Evolutionary conservation across 2,113 vertebrate species (phyloP), one percentile per base, ranked within the genome.

Genomic region (Glareola pratincola): DNA sequence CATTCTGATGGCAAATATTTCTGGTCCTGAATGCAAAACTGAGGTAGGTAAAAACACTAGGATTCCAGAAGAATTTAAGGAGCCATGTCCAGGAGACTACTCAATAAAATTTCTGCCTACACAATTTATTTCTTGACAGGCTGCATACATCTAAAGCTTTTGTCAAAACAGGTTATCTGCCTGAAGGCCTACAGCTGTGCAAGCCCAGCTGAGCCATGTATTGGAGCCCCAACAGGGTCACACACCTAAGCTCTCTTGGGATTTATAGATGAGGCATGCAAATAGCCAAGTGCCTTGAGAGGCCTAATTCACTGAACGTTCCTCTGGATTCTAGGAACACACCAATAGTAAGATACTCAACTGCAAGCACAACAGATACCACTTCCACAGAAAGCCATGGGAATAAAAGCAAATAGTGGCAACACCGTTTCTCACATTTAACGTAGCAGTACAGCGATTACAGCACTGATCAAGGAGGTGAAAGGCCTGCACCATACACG

Each of bases 371-470:
- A 71, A n/a, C 14, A n/a, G 47, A 5, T n/a, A 45, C 3, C n/a
- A 59, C 47, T 63, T 78, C 39, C 64, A 77, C 9, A 59, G 29
- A 79, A 92, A 56, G 22, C n/a, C 53, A 43, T 7, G 16, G 50
- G 50, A 92, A 79, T 59, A 88, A 76, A 85, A 71, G 63, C 54
- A 76, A 74, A 57, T 9, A 41, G 24, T 14, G 29, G 50, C 59
- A 77, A 69, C 2, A 4, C 29, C 3, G 2, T 34, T 85, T 77
- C 59, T 84, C 5, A 10, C 54, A 59, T 54, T 66, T 73, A 77
- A 92, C 1, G 1, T 1, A 62, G 29, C 63, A 43, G 32, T 17
- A 45, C 18, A 83, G 36, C 0, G 0, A 60, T 19, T 56, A 51
- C 41, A 88, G 23, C 37, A 36, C 39, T 3, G 36, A 92, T 41